phyloP scores from a whole-genome alignment of 2,888 invertebrate genomes.

The Muschampia staudingeri region DNA sequence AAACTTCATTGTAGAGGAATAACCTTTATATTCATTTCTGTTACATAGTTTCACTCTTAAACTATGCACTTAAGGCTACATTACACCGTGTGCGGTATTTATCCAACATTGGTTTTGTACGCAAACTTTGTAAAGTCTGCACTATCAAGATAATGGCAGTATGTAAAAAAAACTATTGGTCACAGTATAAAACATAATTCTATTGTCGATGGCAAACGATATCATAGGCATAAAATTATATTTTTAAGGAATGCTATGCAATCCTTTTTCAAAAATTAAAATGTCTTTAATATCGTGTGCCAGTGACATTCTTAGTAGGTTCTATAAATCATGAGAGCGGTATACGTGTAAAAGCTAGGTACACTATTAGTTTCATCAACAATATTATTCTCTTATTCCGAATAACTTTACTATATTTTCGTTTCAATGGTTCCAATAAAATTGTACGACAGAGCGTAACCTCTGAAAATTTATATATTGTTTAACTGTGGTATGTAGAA shows the following conservation, averaged over 20 bases:
- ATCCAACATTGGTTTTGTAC: constrained; percentile 43
- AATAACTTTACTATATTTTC: constrained; percentile 64
- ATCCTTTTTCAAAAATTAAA: constrained; percentile 10
- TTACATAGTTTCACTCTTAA: constrained; percentile 85
- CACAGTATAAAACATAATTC: constrained; percentile 74
- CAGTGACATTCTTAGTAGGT: not conserved
- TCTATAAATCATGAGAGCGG: constrained; percentile 10
- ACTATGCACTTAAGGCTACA: constrained; percentile 82
- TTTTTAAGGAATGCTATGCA: constrained; percentile 34
- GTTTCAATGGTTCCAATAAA: constrained; percentile 55
- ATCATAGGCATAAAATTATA: constrained; percentile 3
- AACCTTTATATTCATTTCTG: constrained; percentile 89
- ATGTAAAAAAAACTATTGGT: constrained; percentile 53
- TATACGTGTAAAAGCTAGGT: constrained; percentile 36
- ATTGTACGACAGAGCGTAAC: constrained; percentile 61
- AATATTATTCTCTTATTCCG: constrained; percentile 73
- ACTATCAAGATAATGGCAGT: constrained; percentile 33
- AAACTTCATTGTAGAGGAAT: constrained; percentile 84
- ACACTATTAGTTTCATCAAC: constrained; percentile 69
- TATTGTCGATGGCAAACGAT: constrained; percentile 59
- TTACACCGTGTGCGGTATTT: constrained; percentile 75
- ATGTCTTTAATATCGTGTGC: not conserved
- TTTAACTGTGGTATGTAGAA: constrained; percentile 80
- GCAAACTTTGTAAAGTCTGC: constrained; percentile 45
- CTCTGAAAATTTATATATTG: constrained; percentile 66